Evolutionary conservation across 1,140 invertebrate species (phyloP).

Genomic region (Drosophila virilis): DNA sequence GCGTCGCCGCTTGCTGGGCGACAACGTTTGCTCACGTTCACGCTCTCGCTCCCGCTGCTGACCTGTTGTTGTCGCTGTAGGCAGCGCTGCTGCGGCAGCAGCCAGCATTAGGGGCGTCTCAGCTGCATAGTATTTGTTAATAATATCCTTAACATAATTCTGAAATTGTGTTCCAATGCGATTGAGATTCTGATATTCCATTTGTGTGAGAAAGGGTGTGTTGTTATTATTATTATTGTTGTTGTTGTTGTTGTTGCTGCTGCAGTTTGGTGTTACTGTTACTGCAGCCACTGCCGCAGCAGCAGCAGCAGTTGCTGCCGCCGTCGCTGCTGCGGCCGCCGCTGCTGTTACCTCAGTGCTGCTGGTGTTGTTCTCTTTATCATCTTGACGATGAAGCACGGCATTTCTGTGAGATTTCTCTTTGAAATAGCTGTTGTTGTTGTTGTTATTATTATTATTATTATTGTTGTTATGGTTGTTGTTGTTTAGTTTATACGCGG

Average conservation of each 20-base stretch:
- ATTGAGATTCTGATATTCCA: constrained; percentile 84
- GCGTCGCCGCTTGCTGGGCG: constrained; percentile 65
- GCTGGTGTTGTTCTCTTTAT: constrained; percentile 69
- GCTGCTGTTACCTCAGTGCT: constrained; percentile 33
- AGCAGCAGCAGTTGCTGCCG: constrained; percentile 14
- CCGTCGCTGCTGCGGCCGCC: constrained; percentile 33
- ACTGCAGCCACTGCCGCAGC: constrained; percentile 28
- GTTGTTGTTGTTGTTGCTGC: constrained; percentile 41
- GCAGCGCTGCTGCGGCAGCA: constrained; percentile 67
- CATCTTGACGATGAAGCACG: constrained; percentile 67
- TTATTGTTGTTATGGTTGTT: constrained; percentile 59
- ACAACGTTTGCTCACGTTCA: constrained; percentile 57
- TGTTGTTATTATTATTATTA: constrained; percentile 52
- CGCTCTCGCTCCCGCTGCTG: constrained; percentile 49
- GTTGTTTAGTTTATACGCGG: constrained; percentile 79
- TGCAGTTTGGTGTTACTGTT: constrained; percentile 19
- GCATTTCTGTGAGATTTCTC: constrained; percentile 76
- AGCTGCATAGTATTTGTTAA: constrained; percentile 82
- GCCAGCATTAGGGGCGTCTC: constrained; percentile 74
- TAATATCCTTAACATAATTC: constrained; percentile 83
- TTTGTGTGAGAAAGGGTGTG: constrained; percentile 76
- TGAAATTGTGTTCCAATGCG: constrained; percentile 81
- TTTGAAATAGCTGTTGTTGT: constrained; percentile 64
- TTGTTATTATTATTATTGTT: constrained; percentile 33
- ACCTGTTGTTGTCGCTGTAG: constrained; percentile 70